Base-by-base conservation (phyloP, 1,140 invertebrate species). In the Cotesia chilonis region DNA sequence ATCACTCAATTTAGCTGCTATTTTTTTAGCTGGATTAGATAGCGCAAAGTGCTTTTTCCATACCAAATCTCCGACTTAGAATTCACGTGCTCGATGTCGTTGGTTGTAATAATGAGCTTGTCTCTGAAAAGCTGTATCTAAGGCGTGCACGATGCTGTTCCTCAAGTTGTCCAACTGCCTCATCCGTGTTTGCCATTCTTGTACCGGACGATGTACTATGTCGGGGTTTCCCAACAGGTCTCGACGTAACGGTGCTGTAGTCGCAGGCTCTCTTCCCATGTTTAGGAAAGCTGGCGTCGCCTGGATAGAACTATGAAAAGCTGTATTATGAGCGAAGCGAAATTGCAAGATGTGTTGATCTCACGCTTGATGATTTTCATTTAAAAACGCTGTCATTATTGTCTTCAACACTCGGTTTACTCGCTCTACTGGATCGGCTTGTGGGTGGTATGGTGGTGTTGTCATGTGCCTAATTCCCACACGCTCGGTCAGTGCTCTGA, bases 351-450 rank as follows among this genome's bases (percentile, higher is more conserved):
- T 65, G 73, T 78, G 60, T 10, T 71, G 17, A 70, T 84, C 84
- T 85, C 84, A 87, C 54, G 75, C 72, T 14, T 76, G 63, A 55
- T 88, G 86, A 68, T 85, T 77, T 3, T 79, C 70, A 3, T 80
- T 73, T 1, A 83, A 2, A 28, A 28, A 28, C 20, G 20, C 20
- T 28, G 2, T 71, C 68, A 86, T 0, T 75, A 83, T 81, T 0
- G 79, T 82, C 70, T 85, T 84, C 12, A 84, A 17, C 35, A 84
- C 81, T 36, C 83, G 64, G 59, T 86, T 83, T 1, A 78, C 77
- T 3, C 83, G 51, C 67, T 85, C 83, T 0, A 82, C 81, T 6
- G 79, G 80, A 60, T 87, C 86, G 0, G 80, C 70, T 61, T 82
- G 73, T 14, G 82, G 82, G 64, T 85, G 81, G 67, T 87, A 84